phyloP scores from a whole-genome alignment of 1,140 invertebrate species.

The Diachasmimorpha longicaudata region DNA sequence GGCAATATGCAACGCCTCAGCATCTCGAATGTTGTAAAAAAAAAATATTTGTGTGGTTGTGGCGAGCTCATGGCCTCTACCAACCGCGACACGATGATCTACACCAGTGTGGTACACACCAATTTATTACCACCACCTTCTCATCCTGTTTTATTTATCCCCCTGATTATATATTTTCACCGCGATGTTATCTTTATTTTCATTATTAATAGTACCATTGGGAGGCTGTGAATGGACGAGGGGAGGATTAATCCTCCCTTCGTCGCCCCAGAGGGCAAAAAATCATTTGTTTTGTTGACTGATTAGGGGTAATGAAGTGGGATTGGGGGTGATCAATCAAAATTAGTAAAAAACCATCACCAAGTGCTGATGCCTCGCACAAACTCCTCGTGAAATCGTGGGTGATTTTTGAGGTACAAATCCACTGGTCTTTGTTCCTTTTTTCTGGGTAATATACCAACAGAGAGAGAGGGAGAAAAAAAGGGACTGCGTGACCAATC shows the following conservation, averaged over 20 bases:
- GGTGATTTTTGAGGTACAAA: background rate
- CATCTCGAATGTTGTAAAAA: conserved; percentile 2
- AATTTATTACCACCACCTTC: conserved; percentile 49
- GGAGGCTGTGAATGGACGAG: background rate
- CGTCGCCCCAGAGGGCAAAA: too few species aligned
- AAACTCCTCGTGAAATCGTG: background rate
- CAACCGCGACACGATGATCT: conserved; percentile 50
- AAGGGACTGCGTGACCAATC: conserved; percentile 31
- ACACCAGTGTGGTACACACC: conserved; percentile 40
- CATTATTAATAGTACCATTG: background rate
- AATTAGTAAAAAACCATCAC: conserved; percentile 24
- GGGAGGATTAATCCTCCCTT: too few species aligned
- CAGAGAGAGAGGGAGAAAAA: background rate
- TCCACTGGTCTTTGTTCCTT: conserved; percentile 14
- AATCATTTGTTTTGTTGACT: background rate
- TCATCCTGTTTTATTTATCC: conserved; percentile 38
- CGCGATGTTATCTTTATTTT: background rate
- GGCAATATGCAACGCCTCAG: background rate
- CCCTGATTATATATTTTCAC: conserved; percentile 10
- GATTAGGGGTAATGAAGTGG: background rate
- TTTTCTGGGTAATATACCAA: conserved; percentile 28
- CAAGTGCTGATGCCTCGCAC: conserved; percentile 5
- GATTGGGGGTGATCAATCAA: background rate
- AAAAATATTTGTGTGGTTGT: conserved; percentile 23
- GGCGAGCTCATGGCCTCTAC: conserved; percentile 29